Base-by-base conservation (phyloP, 2,113 vertebrate genomes). In the Muntiacus reevesi region DNA sequence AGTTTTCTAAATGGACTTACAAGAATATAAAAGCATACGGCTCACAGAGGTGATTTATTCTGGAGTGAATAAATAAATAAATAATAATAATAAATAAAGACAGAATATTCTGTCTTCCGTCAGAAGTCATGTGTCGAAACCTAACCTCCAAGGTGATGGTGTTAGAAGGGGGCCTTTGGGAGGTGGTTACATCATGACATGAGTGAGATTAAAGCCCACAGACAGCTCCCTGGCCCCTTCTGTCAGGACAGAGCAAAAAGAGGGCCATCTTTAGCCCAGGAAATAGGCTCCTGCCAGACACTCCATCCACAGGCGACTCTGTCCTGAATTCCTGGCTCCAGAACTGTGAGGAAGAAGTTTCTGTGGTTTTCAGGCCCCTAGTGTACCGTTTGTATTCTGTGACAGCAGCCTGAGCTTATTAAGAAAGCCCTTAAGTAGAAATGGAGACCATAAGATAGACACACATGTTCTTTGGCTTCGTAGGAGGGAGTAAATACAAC, bases 11-110 rank as follows among this genome's bases (percentile, higher is more conserved):
- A 45, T 57, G 36, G 30, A 57, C 28, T 40, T 27, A 19, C 19
- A 47, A 14, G 9, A 43, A 52, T 40, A 5, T 15, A 43, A 21
- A 83, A 17, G 27, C n/a, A 4, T 14, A 33, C 2, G 7, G 17
- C 36, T 36, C 2, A 0, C 13, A 45, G 40, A 28, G 2, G n/a
- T 5, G 33, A 15, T 28, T 43, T 33, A 28, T 64, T 40, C 33
- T 3, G 6, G 43, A 28, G 23, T 28, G 33, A 55, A 30, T 27
- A 16, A 14, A 50, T 50, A 50, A 50, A 50, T 50, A 50, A 50
- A 50, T 50, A 50, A 47, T 50, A 50, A 50, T 50, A 50, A 50
- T 50, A 47, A 47, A 14, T 50, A 50, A 50, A 50, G 47, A 50
- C 47, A 50, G 47, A 50, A 50, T 50, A 14, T 50, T 50, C 12